phyloP scores from a whole-genome alignment of 2,113 vertebrate species.

The Leiothrix lutea region DNA sequence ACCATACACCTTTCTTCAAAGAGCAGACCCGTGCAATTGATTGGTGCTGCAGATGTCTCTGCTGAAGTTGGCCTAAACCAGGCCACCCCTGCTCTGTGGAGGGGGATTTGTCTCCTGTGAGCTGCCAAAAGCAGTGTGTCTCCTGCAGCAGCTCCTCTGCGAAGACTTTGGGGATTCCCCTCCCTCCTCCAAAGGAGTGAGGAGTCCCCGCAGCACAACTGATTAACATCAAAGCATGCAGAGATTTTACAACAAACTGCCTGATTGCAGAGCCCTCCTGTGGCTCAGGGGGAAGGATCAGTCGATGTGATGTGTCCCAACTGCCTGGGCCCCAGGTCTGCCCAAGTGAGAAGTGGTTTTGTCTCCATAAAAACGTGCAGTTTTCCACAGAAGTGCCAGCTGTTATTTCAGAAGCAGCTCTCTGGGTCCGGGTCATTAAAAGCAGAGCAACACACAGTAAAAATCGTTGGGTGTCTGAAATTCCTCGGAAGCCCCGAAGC shows the following conservation, averaged over 20 bases:
- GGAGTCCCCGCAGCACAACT: not conserved
- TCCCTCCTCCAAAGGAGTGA: not conserved
- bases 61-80: not conserved
- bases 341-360: not conserved
- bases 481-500: not conserved
- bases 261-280: not conserved
- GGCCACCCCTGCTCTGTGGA: accelerated
- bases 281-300: not conserved
- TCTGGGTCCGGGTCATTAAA: not conserved
- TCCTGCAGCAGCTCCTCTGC: not conserved
- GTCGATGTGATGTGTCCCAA: accelerated
- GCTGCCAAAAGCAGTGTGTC: accelerated
- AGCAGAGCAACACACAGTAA: not conserved
- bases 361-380: accelerated
- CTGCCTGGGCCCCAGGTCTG: not conserved
- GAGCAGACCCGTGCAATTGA: not conserved
- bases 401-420: not conserved
- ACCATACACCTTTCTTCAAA: not conserved
- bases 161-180: not conserved
- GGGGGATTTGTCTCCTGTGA: not conserved
- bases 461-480: not conserved
- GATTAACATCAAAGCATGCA: not conserved
- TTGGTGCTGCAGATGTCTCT: not conserved
- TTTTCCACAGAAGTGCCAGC: not conserved
- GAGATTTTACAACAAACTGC: not conserved